phyloP scores from a whole-genome alignment of 2,113 vertebrate genomes.

The Corvus moneduloides region DNA sequence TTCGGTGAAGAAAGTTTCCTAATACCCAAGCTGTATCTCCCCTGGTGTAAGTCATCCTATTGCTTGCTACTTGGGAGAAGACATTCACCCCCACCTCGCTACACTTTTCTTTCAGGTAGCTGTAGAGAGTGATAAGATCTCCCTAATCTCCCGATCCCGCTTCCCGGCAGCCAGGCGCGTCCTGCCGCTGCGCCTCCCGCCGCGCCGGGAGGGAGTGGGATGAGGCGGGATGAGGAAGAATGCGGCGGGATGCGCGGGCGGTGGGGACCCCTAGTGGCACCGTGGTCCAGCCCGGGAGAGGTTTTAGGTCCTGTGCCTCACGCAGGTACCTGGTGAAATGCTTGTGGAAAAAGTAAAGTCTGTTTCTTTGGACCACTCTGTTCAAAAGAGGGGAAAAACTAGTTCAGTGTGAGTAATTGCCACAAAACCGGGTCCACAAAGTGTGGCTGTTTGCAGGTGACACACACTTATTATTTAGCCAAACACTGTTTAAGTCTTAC shows the following conservation, averaged over 20 bases:
- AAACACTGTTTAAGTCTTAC: neutral
- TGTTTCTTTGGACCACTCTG: neutral
- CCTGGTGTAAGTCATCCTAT: neutral
- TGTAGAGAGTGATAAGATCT: neutral
- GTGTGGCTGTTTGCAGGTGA: neutral
- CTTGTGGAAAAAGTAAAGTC: neutral
- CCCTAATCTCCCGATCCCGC: neutral
- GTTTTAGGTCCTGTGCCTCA: neutral
- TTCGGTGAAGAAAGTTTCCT: neutral
- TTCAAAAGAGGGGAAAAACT: neutral
- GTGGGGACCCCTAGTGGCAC: neutral
- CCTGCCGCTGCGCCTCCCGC: neutral
- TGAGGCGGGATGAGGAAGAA: neutral
- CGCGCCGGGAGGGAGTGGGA: rapidly evolving
- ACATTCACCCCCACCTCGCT: too few species aligned
- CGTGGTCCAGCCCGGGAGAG: neutral
- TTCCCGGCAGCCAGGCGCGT: neutral
- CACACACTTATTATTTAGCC: neutral
- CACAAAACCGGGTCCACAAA: neutral
- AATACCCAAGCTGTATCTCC: too few species aligned
- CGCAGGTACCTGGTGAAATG: neutral
- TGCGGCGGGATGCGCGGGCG: neutral
- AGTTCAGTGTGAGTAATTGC: neutral
- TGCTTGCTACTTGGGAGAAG: neutral
- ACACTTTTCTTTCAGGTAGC: neutral